phyloP scores from a whole-genome alignment of 2,888 invertebrate species.

The Lingula anatina region DNA sequence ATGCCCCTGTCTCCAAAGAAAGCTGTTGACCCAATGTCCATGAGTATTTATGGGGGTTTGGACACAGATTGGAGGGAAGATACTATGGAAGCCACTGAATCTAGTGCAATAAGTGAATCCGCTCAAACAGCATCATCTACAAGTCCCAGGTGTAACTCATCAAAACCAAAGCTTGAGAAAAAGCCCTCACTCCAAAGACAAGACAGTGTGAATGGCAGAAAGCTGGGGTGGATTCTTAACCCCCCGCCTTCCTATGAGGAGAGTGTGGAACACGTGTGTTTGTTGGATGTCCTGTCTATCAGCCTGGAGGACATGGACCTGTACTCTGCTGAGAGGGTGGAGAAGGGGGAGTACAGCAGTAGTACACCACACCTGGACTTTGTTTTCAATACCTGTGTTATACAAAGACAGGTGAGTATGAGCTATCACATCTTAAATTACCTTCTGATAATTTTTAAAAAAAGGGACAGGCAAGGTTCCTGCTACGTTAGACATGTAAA shows the following conservation, averaged over 20 bases:
- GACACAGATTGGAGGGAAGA: conserved; percentile 30
- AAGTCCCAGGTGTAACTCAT: background rate
- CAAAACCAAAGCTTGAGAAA: background rate
- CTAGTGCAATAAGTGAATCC: too few species aligned
- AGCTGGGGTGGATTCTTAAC: background rate
- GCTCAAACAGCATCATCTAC: background rate
- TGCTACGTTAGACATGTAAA: too few species aligned
- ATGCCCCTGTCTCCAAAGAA: conserved; percentile 6
- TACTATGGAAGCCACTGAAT: conserved; percentile 4
- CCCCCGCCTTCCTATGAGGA: background rate
- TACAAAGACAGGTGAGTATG: conserved; percentile 36
- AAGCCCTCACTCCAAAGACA: too few species aligned
- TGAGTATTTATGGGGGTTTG: conserved; percentile 44
- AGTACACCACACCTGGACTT: conserved; percentile 23
- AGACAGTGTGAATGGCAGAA: background rate
- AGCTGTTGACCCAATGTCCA: conserved; percentile 33
- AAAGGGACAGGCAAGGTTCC: too few species aligned
- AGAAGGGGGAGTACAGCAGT: conserved; percentile 21
- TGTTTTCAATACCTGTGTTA: conserved; percentile 45
- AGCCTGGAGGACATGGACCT: conserved; percentile 73
- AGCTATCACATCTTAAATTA: conserved; percentile 1
- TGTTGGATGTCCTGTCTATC: conserved; percentile 71
- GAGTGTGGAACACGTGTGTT: conserved; percentile 50
- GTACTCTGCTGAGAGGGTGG: conserved; percentile 60
- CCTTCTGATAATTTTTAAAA: too few species aligned